Conservation (phyloP, 2,888 invertebrate species). For the Pammene aurita region DNA sequence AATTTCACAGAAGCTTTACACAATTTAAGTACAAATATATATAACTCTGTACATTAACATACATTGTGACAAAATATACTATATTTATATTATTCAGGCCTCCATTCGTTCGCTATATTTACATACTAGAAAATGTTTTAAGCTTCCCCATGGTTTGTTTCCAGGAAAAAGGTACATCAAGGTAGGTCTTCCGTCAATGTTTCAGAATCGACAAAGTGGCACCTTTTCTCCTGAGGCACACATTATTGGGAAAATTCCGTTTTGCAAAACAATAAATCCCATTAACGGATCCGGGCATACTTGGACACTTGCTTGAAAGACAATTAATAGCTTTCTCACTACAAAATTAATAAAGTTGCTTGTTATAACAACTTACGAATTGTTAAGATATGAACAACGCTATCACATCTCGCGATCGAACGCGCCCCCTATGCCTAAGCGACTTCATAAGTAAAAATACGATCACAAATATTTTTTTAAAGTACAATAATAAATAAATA, state of each 20-base stretch:
- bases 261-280: constrained; percentile 25
- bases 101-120: constrained; percentile 75
- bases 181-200: neutral
- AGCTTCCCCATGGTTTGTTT: constrained; percentile 16
- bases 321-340: constrained; percentile 19
- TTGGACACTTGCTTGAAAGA: constrained; percentile 23
- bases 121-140: constrained; percentile 56
- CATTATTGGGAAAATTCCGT: constrained; percentile 23
- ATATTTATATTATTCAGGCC: constrained; percentile 73
- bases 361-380: constrained; percentile 2
- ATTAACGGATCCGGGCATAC: neutral
- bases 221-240: neutral
- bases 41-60: constrained; percentile 65
- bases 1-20: constrained; percentile 70
- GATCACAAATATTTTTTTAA: constrained; percentile 55
- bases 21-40: constrained; percentile 67
- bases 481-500: constrained; percentile 59
- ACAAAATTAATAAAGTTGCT: constrained; percentile 30
- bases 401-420: constrained; percentile 28
- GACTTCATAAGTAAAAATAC: constrained; percentile 49
- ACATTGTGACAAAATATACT: constrained; percentile 74
- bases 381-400: constrained; percentile 27
- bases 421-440: constrained; percentile 42
- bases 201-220: constrained; percentile 4
- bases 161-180: constrained; percentile 3